Evolutionary conservation across 1,140 invertebrate genomes (phyloP).

Genomic region (Drosophila sulfurigaster): DNA sequence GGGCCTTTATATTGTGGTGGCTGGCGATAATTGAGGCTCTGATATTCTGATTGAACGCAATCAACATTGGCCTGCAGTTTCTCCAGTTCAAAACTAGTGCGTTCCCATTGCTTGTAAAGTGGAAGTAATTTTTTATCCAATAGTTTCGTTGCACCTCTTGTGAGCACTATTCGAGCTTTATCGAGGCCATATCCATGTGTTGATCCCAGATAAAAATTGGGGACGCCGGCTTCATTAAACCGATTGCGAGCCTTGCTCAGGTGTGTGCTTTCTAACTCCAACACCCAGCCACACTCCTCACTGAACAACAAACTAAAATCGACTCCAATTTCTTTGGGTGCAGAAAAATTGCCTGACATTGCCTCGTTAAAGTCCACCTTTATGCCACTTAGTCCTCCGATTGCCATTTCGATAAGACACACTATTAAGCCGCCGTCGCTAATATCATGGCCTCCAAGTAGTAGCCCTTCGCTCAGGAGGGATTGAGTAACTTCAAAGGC

Average conservation of each 20-base stretch:
- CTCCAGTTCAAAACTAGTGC: constrained; percentile 97
- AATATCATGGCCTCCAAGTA: constrained; percentile 97
- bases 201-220: constrained; percentile 90
- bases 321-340: constrained; percentile 62
- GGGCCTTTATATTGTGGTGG: constrained; percentile 89
- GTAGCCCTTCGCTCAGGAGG: constrained; percentile 90
- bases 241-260: constrained; percentile 87
- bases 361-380: constrained; percentile 87
- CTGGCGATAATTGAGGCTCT: constrained; percentile 87
- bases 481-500: constrained; percentile 94
- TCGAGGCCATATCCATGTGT: constrained; percentile 89
- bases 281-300: constrained; percentile 96
- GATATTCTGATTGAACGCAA: constrained; percentile 93
- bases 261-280: constrained; percentile 90
- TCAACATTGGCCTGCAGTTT: constrained; percentile 91
- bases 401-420: constrained; percentile 97
- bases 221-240: constrained; percentile 88
- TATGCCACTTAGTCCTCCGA: constrained; percentile 94
- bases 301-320: constrained; percentile 91
- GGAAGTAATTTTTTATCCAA: constrained; percentile 88
- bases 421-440: constrained; percentile 98
- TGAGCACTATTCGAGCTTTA: constrained; percentile 87
- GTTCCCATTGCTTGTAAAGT: constrained; percentile 95
- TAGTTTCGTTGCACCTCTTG: constrained; percentile 87
- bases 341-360: constrained; percentile 27